Evolutionary conservation across 2,113 vertebrate species (phyloP).

Genomic region (Zosterops borbonicus): DNA sequence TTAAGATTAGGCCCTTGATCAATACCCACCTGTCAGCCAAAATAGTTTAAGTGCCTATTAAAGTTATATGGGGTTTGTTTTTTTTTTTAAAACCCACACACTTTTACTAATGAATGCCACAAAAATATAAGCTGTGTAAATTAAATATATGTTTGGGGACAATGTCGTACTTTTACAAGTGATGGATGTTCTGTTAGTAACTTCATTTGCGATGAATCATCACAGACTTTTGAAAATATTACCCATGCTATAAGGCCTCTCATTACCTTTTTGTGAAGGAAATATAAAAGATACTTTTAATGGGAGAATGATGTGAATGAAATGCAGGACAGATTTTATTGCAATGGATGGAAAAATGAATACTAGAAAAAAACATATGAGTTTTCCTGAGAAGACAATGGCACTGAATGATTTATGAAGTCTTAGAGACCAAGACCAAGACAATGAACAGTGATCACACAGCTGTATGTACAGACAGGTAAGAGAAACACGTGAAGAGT

Average conservation of each 20-base stretch:
- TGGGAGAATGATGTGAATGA: neutral
- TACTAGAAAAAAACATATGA: neutral
- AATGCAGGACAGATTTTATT: neutral
- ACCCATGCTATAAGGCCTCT: neutral
- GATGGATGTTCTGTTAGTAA: neutral
- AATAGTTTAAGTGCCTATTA: neutral
- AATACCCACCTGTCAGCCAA: neutral
- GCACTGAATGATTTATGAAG: neutral
- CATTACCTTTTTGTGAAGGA: neutral
- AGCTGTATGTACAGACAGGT: neutral
- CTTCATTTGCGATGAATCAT: neutral
- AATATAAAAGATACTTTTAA: neutral
- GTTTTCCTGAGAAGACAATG: neutral
- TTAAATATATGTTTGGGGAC: neutral
- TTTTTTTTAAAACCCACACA: neutral
- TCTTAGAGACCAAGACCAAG: neutral
- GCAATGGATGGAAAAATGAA: conserved; percentile 1
- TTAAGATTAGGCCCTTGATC: neutral
- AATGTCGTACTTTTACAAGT: neutral
- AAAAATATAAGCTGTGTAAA: neutral
- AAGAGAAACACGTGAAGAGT: conserved; percentile 12
- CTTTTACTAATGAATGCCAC: neutral
- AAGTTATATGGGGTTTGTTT: neutral
- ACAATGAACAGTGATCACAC: neutral
- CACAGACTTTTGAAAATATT: neutral